Percentiles rank a stretch among this genome's conserved stretches.
Evolutionary conservation across 2,888 invertebrate genomes (phyloP).

Genomic region (Apoderus coryli): DNA sequence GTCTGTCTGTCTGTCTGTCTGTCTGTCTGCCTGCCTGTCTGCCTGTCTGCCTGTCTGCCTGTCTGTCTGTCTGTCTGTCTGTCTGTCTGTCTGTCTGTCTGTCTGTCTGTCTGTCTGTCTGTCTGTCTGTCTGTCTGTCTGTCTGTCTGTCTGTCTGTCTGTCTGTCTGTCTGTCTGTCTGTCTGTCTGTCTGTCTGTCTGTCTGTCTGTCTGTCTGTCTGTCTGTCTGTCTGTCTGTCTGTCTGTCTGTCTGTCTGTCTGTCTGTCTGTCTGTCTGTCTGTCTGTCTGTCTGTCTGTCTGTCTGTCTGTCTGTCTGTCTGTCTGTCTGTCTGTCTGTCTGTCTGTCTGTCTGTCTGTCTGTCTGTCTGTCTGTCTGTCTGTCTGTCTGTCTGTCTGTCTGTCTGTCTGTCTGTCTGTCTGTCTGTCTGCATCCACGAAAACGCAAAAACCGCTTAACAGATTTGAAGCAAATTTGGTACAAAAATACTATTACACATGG

Average conservation of each 20-base stretch:
- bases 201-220: slow-evolving; percentile 5
- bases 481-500: too few relatives aligned
- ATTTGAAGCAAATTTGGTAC: too few relatives aligned
- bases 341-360: slow-evolving; percentile 5
- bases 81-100: slow-evolving; percentile 6
- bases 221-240: slow-evolving; percentile 5
- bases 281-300: slow-evolving; percentile 5
- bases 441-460: too few relatives aligned
- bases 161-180: slow-evolving; percentile 5
- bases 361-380: slow-evolving; percentile 5
- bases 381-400: slow-evolving; percentile 5
- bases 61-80: slow-evolving; percentile 6
- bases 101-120: slow-evolving; percentile 6
- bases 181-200: slow-evolving; percentile 5
- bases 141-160: slow-evolving; percentile 4
- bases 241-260: slow-evolving; percentile 5
- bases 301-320: slow-evolving; percentile 5
- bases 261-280: slow-evolving; percentile 5
- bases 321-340: slow-evolving; percentile 5
- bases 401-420: slow-evolving; percentile 5
- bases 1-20: too few relatives aligned
- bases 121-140: slow-evolving; percentile 5
- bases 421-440: too few relatives aligned
- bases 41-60: too few relatives aligned
- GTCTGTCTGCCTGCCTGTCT: too few relatives aligned